Evolutionary conservation across 2,888 invertebrate species (phyloP), one percentile per base, ranked within the genome.

Genomic region (Callinectes sapidus): DNA sequence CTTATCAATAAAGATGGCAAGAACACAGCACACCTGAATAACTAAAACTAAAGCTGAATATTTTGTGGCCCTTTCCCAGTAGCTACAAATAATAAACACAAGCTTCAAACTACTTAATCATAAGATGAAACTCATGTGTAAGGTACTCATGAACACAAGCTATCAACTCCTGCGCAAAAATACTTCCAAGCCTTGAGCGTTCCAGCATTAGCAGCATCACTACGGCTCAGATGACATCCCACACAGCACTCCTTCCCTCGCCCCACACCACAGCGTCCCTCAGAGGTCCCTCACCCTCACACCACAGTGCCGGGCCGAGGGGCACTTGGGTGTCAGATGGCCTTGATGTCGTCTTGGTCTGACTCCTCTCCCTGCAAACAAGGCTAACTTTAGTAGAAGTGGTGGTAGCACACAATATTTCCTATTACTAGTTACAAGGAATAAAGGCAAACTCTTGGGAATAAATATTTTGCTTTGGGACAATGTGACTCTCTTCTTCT

Each of bases 281-380:
- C n/a, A 8, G 23, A 8, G 35, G 18, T 39, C 39, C 39, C 71
- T 42, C 81, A 32, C 90, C 93, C 86, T 91, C 90, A 94, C 55
- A 94, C 94, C 66, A 94, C 93, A 39, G 94, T 94, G 92, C 94
- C 94, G 18, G 94, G 93, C 23, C 93, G 94, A 92, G 94, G 94
- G 94, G 90, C 88, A 85, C 89, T 91, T 42, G 94, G 94, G 93
- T 94, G 94, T 94, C 94, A 94, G 87, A 93, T 93, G 32, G 91
- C 93, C 35, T 91, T 92, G 23, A 91, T 71, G 23, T 91, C 92
- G 13, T 94, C 94, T 32, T 77, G 86, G 54, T 94, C 93, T 14
- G 90, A 89, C 5, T 86, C 91, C 85, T 93, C 94, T n/a, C 93
- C 94, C 94, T 94, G 94, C 35, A 91, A 28, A 48, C 23, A 55